These are phyloP conservation scores for Xiphophorus birchmanni DNA, from an alignment of 2,797 vertebrate species.

Conservation along the genomic window DNA sequence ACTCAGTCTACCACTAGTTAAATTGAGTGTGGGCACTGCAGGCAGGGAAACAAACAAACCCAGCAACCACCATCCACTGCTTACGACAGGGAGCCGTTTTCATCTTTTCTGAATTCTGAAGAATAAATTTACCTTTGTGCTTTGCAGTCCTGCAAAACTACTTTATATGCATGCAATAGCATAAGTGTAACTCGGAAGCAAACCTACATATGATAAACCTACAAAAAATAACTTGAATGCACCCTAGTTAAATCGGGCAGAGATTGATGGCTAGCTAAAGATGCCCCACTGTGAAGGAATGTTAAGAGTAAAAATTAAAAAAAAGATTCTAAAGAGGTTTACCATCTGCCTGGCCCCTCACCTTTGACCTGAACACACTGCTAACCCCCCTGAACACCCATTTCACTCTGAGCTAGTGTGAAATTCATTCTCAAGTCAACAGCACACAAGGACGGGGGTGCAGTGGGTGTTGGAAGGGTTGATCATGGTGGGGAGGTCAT, in stretches of 20 bases:
- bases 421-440: slow-evolving; percentile 62
- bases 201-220: not conserved
- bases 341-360: slow-evolving; percentile 79
- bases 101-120: slow-evolving; percentile 44
- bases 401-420: slow-evolving; percentile 23
- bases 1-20: slow-evolving; percentile 51
- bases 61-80: slow-evolving; percentile 21
- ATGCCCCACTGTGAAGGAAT: slow-evolving; percentile 72
- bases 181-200: slow-evolving; percentile 18
- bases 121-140: slow-evolving; percentile 45
- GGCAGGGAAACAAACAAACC: slow-evolving; percentile 60
- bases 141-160: slow-evolving; percentile 27
- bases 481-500: slow-evolving; percentile 24
- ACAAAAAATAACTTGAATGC: slow-evolving; percentile 12
- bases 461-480: slow-evolving; percentile 1
- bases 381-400: slow-evolving; percentile 5
- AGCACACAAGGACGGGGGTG: slow-evolving; percentile 2
- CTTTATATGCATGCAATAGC: slow-evolving; percentile 26
- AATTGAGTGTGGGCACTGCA: slow-evolving; percentile 63
- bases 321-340: slow-evolving; percentile 72
- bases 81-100: slow-evolving; percentile 28
- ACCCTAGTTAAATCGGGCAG: slow-evolving; percentile 44
- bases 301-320: slow-evolving; percentile 56
- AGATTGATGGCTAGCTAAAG: slow-evolving; percentile 29
- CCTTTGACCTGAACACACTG: slow-evolving; percentile 56